Evolutionary conservation across 2,888 invertebrate genomes (phyloP).

Genomic region (Lepetodrilus schrolli): DNA sequence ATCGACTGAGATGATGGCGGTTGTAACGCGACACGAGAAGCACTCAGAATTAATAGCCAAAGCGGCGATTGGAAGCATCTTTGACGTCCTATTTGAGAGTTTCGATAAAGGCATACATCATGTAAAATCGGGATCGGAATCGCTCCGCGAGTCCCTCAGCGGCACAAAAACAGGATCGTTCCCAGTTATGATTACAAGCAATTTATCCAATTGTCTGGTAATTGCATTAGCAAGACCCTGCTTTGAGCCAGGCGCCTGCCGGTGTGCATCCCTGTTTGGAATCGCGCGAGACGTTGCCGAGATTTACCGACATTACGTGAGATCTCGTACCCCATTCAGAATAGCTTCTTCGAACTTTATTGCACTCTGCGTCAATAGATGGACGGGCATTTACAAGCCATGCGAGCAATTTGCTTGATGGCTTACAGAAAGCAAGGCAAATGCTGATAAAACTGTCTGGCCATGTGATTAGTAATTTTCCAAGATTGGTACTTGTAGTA

Average conservation of each 20-base stretch:
- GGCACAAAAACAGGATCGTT: conserved; percentile 27
- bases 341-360: conserved; percentile 3
- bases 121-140: conserved; percentile 28
- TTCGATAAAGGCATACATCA: conserved; percentile 30
- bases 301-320: conserved; percentile 22
- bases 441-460: conserved; percentile 27
- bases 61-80: conserved; percentile 24
- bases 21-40: conserved; percentile 12
- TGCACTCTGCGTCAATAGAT: neutral
- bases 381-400: conserved; percentile 18
- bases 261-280: neutral
- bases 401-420: conserved; percentile 22
- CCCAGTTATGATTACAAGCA: conserved; percentile 33
- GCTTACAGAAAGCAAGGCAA: conserved; percentile 27
- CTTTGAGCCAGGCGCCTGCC: neutral
- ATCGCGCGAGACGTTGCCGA: conserved; percentile 6
- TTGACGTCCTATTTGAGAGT: conserved; percentile 21
- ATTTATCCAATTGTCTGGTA: conserved; percentile 37
- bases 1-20: conserved; percentile 8
- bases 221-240: conserved; percentile 30
- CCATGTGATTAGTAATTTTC: neutral
- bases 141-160: neutral
- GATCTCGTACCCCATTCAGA: neutral
- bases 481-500: neutral
- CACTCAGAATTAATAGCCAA: conserved; percentile 19